These are phyloP conservation scores for Oncorhynchus kisutch DNA, from an alignment of 2,113 vertebrate species.

Conservation along the genomic window DNA sequence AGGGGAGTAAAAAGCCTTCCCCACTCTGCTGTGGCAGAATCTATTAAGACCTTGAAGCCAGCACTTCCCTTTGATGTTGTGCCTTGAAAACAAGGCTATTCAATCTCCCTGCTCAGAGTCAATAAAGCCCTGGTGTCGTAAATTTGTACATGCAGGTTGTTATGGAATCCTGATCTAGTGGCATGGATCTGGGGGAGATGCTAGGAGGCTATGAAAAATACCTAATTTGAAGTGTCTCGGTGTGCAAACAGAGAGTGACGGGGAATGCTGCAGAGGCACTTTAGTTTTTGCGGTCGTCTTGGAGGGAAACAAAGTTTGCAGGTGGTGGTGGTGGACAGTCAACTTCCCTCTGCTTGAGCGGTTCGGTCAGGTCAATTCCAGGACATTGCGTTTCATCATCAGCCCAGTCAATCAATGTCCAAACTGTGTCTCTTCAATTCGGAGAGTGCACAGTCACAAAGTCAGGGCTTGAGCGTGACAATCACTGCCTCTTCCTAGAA, in stretches of 20 bases:
- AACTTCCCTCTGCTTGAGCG: not conserved
- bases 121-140: conserved; percentile 27
- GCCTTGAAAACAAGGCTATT: conserved; percentile 49
- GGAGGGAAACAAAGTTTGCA: not conserved
- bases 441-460: not conserved
- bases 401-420: not conserved
- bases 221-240: conserved; percentile 31
- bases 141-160: conserved; percentile 32
- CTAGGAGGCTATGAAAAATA: conserved; percentile 29
- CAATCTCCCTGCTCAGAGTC: conserved; percentile 35
- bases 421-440: no score
- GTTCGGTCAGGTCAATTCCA: not conserved
- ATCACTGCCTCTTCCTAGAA: not conserved
- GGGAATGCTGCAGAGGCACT: not conserved
- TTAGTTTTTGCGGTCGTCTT: not conserved
- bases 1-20: not conserved
- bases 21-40: not conserved
- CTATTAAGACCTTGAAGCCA: not conserved
- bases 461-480: conserved; percentile 6
- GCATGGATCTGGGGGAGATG: conserved; percentile 17
- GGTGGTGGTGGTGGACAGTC: not conserved
- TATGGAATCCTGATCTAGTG: conserved; percentile 35
- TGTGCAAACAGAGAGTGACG: not conserved
- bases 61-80: conserved; percentile 16
- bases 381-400: conserved; percentile 1